Evolutionary conservation across 2,888 invertebrate species (phyloP), one percentile per base, ranked within the genome.

Genomic region (Athalia rosae): DNA sequence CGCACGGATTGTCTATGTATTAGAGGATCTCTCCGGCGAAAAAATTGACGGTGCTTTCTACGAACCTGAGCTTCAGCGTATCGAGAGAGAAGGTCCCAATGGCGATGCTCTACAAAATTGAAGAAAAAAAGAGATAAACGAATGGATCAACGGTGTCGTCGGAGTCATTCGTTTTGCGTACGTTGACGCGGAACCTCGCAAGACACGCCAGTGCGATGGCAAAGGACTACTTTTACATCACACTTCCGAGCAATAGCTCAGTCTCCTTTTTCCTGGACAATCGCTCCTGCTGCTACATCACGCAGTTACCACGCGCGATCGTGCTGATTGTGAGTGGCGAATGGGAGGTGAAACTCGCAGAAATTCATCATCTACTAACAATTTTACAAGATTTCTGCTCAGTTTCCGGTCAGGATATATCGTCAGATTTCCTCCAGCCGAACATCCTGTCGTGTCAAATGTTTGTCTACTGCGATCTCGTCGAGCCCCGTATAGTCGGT

Each of bases 401-500:
- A 28, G 28, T 28, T 28, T 28, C 28, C 28, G 28, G 28, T 28
- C n/a, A n/a, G n/a, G n/a, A n/a, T n/a, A 28, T 28, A 28, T 28
- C 28, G 28, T 28, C 28, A 28, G 28, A 28, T 28, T 28, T 28
- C 28, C 28, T 28, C 28, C 28, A 28, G 28, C 28, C 28, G 28
- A 28, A 28, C 28, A 63, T 48, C 0, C 48, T 64, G 1, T 7
- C 47, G 13, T 45, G 64, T 13, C 64, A 48, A 15, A 64, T 64
- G 47, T 81, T 77, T 76, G 66, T 85, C 58, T 82, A 83, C 79
- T 79, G 81, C 28, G 82, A 86, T 74, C 77, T 86, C 11, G 80
- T 83, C 1, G 81, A 82, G 74, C 82, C 82, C 2, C 82, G 83
- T 45, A 77, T 79, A 0, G 79, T 84, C 0, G 85, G 87, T n/a